Evolutionary conservation across 2,888 invertebrate genomes (phyloP).

Genomic region (Drosophila ezoana): DNA sequence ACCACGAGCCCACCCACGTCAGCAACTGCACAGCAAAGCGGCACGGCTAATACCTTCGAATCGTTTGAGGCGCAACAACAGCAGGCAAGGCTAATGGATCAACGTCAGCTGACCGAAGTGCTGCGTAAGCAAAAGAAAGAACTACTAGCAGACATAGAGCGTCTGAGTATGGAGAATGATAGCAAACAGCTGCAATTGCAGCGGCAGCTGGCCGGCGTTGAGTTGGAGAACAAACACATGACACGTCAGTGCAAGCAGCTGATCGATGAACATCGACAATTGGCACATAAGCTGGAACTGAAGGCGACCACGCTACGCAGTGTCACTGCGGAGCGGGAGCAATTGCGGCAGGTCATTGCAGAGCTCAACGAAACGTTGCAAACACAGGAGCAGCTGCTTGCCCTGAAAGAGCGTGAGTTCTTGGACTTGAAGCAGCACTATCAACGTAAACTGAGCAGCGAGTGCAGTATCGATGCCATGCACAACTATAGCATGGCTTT

Average conservation of each 20-base stretch:
- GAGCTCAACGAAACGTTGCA: constrained; percentile 68
- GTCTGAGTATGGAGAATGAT: constrained; percentile 75
- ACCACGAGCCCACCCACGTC: background rate
- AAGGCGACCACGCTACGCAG: constrained; percentile 50
- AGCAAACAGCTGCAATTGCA: constrained; percentile 76
- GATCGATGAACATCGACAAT: constrained; percentile 64
- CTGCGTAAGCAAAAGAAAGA: constrained; percentile 82
- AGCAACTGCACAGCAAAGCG: background rate
- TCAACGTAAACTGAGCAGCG: constrained; percentile 61
- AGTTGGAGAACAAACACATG: constrained; percentile 81
- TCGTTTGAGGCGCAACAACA: constrained; percentile 78
- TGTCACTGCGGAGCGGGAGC: constrained; percentile 63
- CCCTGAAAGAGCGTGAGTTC: constrained; percentile 73
- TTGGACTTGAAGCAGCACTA: constrained; percentile 68
- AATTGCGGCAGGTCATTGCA: constrained; percentile 66
- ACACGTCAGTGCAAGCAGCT: constrained; percentile 78
- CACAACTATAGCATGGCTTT: constrained; percentile 76
- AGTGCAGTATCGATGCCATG: constrained; percentile 71
- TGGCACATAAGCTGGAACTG: constrained; percentile 64
- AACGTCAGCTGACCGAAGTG: constrained; percentile 80
- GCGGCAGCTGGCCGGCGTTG: constrained; percentile 70
- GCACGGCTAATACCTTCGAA: constrained; percentile 2
- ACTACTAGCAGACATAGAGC: constrained; percentile 77
- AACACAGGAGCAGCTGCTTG: constrained; percentile 63
- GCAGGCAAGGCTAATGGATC: constrained; percentile 71